Evolutionary conservation across 2,113 vertebrate species (phyloP).

Genomic region (Rhegmatorhina hoffmannsi): DNA sequence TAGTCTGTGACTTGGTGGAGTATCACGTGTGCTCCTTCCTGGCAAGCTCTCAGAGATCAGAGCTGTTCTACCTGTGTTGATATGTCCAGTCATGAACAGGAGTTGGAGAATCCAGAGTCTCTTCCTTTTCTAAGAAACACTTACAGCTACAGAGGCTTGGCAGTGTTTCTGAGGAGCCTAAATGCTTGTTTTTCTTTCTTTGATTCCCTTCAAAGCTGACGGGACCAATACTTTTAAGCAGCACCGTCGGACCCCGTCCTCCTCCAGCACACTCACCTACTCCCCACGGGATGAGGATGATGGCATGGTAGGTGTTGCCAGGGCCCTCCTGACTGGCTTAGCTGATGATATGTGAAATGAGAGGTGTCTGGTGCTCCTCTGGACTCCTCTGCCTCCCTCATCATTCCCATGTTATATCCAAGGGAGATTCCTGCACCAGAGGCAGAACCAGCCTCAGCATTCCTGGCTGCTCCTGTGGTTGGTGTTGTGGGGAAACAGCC

Average conservation of each 20-base stretch:
- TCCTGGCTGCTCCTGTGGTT: not conserved
- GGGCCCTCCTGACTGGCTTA: not conserved
- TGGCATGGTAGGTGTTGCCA: constrained; percentile 85
- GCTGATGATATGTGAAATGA: not conserved
- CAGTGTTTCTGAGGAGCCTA: not conserved
- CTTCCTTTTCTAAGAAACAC: not conserved
- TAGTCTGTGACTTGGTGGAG: not conserved
- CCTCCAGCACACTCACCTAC: constrained; percentile 93
- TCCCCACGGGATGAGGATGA: constrained; percentile 93
- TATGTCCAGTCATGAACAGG: not conserved
- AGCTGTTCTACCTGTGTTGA: not conserved
- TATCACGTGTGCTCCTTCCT: not conserved
- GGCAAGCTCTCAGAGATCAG: not conserved
- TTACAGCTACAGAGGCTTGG: not conserved
- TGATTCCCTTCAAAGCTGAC: constrained; percentile 76
- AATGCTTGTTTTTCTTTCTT: not conserved
- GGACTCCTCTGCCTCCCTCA: not conserved
- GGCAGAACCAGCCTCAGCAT: not conserved
- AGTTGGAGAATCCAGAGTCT: not conserved
- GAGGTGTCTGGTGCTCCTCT: not conserved
- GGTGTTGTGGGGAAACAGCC: not conserved
- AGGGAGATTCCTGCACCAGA: not conserved
- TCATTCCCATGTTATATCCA: rapidly evolving
- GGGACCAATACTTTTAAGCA: constrained; percentile 88
- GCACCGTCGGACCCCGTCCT: constrained; percentile 92